Conservation (phyloP, 1,140 invertebrate genomes). For the Zaprionus camerounensis region DNA sequence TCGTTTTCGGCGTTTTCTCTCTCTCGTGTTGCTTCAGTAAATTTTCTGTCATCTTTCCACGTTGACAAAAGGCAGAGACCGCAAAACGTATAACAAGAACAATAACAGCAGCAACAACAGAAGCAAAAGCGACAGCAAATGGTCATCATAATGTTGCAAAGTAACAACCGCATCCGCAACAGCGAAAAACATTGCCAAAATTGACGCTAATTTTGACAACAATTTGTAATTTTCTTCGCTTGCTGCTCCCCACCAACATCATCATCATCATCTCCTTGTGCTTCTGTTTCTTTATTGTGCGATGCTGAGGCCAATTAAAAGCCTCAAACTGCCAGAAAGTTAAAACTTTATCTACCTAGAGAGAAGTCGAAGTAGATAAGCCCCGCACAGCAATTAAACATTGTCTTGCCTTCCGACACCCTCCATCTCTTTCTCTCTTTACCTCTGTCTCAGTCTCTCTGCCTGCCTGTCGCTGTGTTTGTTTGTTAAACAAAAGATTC, state of each 20-base stretch:
- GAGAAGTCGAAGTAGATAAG: constrained; percentile 48
- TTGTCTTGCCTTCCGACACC: constrained; percentile 46
- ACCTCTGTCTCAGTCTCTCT: constrained; percentile 17
- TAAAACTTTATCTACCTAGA: constrained; percentile 55
- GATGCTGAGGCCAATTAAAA: constrained; percentile 75
- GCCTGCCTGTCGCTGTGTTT: constrained; percentile 40
- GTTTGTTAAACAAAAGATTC: constrained; percentile 74
- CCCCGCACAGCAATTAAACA: constrained; percentile 67
- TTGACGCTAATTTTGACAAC: constrained; percentile 77
- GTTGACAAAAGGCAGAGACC: constrained; percentile 35
- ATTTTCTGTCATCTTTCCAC: constrained; percentile 56
- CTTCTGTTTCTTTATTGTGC: constrained; percentile 15
- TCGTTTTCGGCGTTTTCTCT: constrained; percentile 27
- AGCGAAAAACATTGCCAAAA: constrained; percentile 47
- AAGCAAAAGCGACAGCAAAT: constrained; percentile 34
- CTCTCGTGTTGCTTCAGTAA: constrained; percentile 39
- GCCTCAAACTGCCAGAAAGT: constrained; percentile 66
- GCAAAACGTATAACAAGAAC: constrained; percentile 12
- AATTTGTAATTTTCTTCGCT: constrained; percentile 59
- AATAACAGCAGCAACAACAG: constrained; percentile 16
- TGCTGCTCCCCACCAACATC: background rate
- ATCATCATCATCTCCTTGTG: background rate
- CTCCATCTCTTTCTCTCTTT: background rate
- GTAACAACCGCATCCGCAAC: constrained; percentile 32
- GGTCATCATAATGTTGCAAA: constrained; percentile 46